These are phyloP conservation scores for Venusia cambrica DNA, from an alignment of 2,888 invertebrate genomes.

Conservation along the genomic window DNA sequence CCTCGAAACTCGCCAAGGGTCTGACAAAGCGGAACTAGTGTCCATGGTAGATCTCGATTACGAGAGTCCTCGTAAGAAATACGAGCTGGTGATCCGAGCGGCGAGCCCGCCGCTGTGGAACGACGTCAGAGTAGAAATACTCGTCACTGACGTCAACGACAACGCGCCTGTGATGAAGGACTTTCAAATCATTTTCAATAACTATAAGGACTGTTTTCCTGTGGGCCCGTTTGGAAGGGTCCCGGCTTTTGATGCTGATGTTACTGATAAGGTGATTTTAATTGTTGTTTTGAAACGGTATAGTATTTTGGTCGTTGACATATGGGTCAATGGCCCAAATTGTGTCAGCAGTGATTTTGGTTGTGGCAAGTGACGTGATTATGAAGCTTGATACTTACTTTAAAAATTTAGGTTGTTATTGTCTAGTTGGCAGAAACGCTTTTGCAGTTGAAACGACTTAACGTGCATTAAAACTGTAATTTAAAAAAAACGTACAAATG, in stretches of 20 bases:
- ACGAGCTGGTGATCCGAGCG: constrained; percentile 93
- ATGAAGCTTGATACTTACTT: too few relatives aligned
- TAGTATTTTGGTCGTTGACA: too few relatives aligned
- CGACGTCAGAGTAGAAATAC: constrained; percentile 92
- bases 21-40: constrained; percentile 92
- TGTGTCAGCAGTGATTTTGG: too few relatives aligned
- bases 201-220: constrained; percentile 96
- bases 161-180: constrained; percentile 95
- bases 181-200: constrained; percentile 96
- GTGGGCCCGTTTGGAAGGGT: constrained; percentile 94
- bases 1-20: constrained; percentile 89
- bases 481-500: too few relatives aligned
- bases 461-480: too few relatives aligned
- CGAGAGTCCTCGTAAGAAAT: constrained; percentile 95
- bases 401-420: too few relatives aligned
- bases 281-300: too few relatives aligned
- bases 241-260: constrained; percentile 97
- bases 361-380: too few relatives aligned
- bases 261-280: constrained; percentile 87
- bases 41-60: constrained; percentile 97
- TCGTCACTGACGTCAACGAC: constrained; percentile 97
- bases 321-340: too few relatives aligned
- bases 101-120: constrained; percentile 94
- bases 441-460: too few relatives aligned
- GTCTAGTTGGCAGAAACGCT: too few relatives aligned